phyloP scores from a whole-genome alignment of 2,797 vertebrate species.

The Crenichthys baileyi region DNA sequence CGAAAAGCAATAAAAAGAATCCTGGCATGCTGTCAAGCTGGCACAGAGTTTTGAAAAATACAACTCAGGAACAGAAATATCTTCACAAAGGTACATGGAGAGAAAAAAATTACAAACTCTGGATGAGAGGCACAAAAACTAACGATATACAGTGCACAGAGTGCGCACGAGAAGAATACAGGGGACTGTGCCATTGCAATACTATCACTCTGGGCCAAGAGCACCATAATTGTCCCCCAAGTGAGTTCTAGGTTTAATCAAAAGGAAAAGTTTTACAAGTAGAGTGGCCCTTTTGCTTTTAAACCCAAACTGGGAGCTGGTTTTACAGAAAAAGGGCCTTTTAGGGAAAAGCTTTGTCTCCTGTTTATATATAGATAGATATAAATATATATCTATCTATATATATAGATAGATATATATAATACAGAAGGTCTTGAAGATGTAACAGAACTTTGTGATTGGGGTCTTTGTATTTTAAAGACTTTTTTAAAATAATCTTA shows the following conservation, averaged over 20 bases:
- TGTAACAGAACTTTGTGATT: neutral
- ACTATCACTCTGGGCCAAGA: neutral
- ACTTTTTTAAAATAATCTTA: no score
- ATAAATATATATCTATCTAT: no score
- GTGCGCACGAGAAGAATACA: neutral
- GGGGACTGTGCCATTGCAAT: neutral
- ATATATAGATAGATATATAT: neutral
- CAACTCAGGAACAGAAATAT: neutral
- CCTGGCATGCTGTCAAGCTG: neutral
- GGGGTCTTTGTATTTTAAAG: neutral
- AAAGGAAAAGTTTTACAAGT: neutral
- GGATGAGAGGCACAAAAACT: neutral
- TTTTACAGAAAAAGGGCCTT: neutral
- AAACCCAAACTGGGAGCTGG: neutral
- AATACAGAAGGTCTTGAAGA: neutral
- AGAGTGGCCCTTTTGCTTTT: neutral
- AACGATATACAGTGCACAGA: neutral
- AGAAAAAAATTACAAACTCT: conserved; percentile 2
- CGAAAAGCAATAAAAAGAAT: neutral
- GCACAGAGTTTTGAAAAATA: neutral
- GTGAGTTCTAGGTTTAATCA: neutral
- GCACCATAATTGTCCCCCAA: neutral
- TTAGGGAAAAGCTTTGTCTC: neutral
- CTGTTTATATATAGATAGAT: neutral
- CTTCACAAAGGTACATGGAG: neutral